Conservation (phyloP, 2,113 vertebrate genomes). For the Etia nguti region DNA sequence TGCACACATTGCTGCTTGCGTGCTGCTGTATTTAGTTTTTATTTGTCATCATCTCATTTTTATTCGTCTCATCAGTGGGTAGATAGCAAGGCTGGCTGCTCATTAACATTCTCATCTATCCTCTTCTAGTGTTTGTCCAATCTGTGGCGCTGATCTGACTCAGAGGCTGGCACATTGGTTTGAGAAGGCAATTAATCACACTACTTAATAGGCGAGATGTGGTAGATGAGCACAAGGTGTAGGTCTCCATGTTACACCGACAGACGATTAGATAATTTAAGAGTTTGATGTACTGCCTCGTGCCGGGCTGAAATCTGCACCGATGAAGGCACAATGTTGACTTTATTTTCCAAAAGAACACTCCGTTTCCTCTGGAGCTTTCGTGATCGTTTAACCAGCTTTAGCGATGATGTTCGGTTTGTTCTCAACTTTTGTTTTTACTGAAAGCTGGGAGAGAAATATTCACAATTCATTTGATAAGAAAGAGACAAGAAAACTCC, state of each 20-base stretch:
- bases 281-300: not conserved
- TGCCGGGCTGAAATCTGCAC: not conserved
- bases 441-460: not conserved
- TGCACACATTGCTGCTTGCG: not conserved
- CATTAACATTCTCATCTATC: slow-evolving; percentile 40
- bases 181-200: slow-evolving; percentile 50
- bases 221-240: slow-evolving; percentile 30
- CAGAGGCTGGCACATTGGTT: slow-evolving; percentile 10
- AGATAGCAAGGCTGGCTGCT: not conserved
- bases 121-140: slow-evolving; percentile 15
- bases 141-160: slow-evolving; percentile 33
- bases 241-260: not conserved
- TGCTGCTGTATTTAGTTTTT: not conserved
- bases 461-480: not conserved
- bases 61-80: not conserved
- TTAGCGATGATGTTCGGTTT: not conserved
- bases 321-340: not conserved
- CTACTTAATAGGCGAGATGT: slow-evolving; percentile 30
- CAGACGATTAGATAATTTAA: slow-evolving; percentile 13
- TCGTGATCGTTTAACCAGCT: not conserved
- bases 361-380: not conserved
- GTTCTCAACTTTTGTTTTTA: not conserved
- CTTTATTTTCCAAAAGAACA: not conserved
- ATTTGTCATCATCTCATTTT: not conserved
- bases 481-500: not conserved